Base-by-base conservation (phyloP, 2,113 vertebrate genomes). In the Argyrosomus japonicus region DNA sequence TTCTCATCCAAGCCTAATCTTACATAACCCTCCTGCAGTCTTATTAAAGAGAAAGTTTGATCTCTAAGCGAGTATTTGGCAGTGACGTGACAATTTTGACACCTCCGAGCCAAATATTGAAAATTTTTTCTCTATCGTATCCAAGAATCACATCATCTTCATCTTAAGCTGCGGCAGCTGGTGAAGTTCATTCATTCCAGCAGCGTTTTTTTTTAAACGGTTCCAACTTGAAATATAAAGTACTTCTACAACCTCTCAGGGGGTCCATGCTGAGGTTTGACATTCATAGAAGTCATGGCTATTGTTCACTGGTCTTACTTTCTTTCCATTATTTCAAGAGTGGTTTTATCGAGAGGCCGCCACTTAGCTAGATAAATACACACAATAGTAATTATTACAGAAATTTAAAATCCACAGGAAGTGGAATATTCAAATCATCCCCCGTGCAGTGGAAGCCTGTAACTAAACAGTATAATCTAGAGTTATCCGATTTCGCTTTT, bases 401-500 rank as follows among this genome's bases (percentile, higher is more conserved):
- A 88, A 64, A 87, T 75, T 27, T 57, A 19, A 68, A 79, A 81
- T 83, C 21, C 68, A 68, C 21, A 68, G 57, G n/a, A 82, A 85
- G 60, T 63, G 47, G 45, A 69, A 75, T 75, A 76, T 65, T 76
- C 53, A 56, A 63, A 87, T 77, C 67, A 72, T 80, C 21, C 70
- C 75, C 80, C 15, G 18, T 82, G 58, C 51, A 82, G 27, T 50
- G 27, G 45, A 87, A 77, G 68, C 58, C 58, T 67, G 77, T 80
- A 77, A 74, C 79, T 83, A 61, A 63, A 80, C 56, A 77, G 56
- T 51, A 87, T 82, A 87, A 85, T 88, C 86, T 82, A 40, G 80
- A 78, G 83, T 92, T 87, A 87, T 92, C 79, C 77, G 21, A 87
- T 92, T 94, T 91, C 82, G 75, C 81, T 62, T 83, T 81, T 89